phyloP scores from a whole-genome alignment of 2,797 vertebrate species.

The Cynopterus sphinx region DNA sequence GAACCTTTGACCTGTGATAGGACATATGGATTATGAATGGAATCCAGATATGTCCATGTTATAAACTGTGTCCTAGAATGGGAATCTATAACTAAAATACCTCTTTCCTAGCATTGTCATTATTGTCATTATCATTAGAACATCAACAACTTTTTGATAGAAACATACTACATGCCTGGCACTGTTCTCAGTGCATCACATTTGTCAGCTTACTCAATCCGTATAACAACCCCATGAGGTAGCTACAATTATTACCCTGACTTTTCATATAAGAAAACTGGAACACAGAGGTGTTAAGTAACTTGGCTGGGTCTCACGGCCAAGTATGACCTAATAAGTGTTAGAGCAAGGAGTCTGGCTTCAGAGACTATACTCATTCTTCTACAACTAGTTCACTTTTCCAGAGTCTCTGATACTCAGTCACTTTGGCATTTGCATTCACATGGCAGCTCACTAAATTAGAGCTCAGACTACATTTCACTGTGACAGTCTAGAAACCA shows the following conservation, averaged over 20 bases:
- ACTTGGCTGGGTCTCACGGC: not conserved
- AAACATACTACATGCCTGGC: not conserved
- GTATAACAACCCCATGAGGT: not conserved
- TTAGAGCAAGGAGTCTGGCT: not conserved
- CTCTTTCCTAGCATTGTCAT: not conserved
- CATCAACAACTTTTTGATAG: not conserved
- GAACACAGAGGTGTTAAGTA: not conserved
- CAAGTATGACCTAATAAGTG: not conserved
- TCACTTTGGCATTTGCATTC: not conserved
- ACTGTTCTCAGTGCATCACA: not conserved
- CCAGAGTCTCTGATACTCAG: not conserved
- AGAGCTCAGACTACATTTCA: not conserved
- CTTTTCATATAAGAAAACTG: not conserved
- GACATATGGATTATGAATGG: not conserved
- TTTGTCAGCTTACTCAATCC: not conserved
- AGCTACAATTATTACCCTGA: not conserved
- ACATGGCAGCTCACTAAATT: not conserved
- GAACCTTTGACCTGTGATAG: not conserved
- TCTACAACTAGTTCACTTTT: not conserved
- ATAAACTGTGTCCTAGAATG: not conserved
- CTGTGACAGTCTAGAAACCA: not conserved
- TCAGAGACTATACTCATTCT: not conserved
- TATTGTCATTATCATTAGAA: not conserved
- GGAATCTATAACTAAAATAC: not conserved
- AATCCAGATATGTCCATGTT: not conserved